phyloP scores from a whole-genome alignment of 2,888 invertebrate genomes.

The Lamellibrachia columna region DNA sequence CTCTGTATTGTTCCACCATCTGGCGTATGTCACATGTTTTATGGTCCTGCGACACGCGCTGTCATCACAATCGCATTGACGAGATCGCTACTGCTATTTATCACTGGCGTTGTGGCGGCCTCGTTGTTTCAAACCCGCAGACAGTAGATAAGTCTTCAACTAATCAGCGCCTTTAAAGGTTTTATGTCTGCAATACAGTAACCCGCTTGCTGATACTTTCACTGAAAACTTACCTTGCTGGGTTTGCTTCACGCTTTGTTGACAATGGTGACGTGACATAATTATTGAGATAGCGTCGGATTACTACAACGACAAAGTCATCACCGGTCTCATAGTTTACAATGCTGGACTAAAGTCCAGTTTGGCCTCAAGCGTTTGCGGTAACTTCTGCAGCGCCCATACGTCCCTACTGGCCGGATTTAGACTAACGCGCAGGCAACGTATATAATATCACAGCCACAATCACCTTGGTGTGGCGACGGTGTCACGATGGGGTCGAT shows the following conservation, averaged over 20 bases:
- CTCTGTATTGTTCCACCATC: not conserved
- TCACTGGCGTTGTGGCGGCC: not conserved
- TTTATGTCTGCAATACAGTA: too few relatives aligned
- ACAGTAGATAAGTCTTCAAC: not conserved
- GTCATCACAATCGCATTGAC: not conserved
- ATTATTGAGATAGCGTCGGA: not conserved
- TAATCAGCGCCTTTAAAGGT: not conserved
- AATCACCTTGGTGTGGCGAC: not conserved
- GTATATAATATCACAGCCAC: not conserved
- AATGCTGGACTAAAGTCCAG: not conserved
- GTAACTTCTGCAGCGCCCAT: not conserved
- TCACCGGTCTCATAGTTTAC: not conserved
- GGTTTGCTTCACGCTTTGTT: not conserved
- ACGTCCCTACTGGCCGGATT: not conserved
- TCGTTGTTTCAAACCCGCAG: not conserved
- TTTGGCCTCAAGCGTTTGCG: not conserved
- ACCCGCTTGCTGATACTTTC: not conserved
- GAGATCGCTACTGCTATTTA: not conserved
- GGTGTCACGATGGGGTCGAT: slow-evolving; percentile 20
- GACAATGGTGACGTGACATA: not conserved
- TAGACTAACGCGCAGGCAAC: not conserved
- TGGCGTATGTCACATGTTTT: not conserved
- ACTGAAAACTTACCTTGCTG: not conserved
- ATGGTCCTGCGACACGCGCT: too few relatives aligned
- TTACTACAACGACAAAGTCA: not conserved